Conservation (phyloP, 2,797 vertebrate species). For the Coccyzus lansbergi region DNA sequence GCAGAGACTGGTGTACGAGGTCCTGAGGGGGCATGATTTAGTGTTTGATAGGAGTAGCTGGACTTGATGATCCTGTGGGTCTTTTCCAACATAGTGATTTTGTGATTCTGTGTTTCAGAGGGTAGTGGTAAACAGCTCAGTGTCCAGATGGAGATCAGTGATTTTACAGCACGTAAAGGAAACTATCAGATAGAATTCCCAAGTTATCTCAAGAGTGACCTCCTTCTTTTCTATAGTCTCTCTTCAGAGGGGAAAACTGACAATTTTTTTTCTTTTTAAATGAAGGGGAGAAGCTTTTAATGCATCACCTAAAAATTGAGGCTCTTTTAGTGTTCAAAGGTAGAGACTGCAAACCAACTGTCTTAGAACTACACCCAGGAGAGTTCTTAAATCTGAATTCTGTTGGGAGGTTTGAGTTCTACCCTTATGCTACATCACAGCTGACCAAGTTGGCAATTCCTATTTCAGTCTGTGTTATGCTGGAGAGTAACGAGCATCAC, state of each 20-base stretch:
- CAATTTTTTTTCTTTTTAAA: not conserved
- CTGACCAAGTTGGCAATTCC: not conserved
- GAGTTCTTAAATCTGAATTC: not conserved
- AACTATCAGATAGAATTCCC: not conserved
- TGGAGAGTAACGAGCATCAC: not conserved
- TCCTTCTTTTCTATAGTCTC: not conserved
- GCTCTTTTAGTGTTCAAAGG: not conserved
- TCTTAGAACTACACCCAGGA: not conserved
- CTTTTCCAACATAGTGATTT: too few relatives aligned
- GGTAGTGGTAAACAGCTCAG: too few relatives aligned
- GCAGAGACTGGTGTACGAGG: too few relatives aligned
- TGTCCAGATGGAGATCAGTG: too few relatives aligned
- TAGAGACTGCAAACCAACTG: not conserved
- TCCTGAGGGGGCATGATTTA: too few relatives aligned
- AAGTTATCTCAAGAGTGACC: not conserved
- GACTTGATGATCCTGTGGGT: too few relatives aligned
- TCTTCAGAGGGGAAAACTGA: not conserved
- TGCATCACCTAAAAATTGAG: not conserved
- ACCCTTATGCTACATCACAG: not conserved
- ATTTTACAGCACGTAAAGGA: not conserved
- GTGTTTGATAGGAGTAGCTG: too few relatives aligned
- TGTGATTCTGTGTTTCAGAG: too few relatives aligned
- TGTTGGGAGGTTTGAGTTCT: not conserved
- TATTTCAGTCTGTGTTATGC: not conserved
- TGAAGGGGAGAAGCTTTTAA: not conserved